A percentile compares a stretch with the other conserved stretches of the same genome.
Conservation (phyloP, 1,140 invertebrate species). For the Pseudomyrmex concolor region DNA sequence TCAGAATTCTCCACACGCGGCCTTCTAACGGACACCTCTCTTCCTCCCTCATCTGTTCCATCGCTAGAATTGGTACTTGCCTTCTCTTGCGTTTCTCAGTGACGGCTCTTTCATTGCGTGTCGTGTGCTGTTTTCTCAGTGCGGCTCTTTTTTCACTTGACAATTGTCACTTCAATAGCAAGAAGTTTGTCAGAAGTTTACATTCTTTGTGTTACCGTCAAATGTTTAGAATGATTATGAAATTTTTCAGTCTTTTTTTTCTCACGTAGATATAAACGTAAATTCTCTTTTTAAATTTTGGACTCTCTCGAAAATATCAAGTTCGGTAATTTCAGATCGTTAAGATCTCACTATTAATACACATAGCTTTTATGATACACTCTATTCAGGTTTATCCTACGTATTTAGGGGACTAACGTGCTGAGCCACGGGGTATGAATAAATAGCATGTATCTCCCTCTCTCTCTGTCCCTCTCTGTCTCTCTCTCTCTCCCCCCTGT, state of each 20-base stretch:
- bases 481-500: background rate
- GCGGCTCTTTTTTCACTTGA: background rate
- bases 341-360: slow-evolving; percentile 8
- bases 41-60: background rate
- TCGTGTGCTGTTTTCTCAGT: background rate
- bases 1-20: slow-evolving; percentile 39
- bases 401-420: slow-evolving; percentile 51
- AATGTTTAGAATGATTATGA: background rate
- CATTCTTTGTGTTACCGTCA: background rate
- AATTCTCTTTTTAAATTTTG: background rate
- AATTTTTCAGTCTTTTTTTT: no score
- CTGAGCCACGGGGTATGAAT: slow-evolving; percentile 52
- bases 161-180: background rate
- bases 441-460: slow-evolving; percentile 38
- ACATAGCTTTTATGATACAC: slow-evolving; percentile 38
- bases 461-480: background rate
- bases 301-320: background rate
- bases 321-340: slow-evolving; percentile 2
- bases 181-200: background rate
- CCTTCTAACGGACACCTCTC: slow-evolving; percentile 39
- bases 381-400: slow-evolving; percentile 48
- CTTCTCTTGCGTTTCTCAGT: background rate
- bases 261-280: no score
- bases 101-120: slow-evolving; percentile 23
- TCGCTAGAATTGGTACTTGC: slow-evolving; percentile 33